These are phyloP conservation scores for Rattus norvegicus DNA, from an alignment of 2,113 vertebrate genomes.

Conservation along the genomic window DNA sequence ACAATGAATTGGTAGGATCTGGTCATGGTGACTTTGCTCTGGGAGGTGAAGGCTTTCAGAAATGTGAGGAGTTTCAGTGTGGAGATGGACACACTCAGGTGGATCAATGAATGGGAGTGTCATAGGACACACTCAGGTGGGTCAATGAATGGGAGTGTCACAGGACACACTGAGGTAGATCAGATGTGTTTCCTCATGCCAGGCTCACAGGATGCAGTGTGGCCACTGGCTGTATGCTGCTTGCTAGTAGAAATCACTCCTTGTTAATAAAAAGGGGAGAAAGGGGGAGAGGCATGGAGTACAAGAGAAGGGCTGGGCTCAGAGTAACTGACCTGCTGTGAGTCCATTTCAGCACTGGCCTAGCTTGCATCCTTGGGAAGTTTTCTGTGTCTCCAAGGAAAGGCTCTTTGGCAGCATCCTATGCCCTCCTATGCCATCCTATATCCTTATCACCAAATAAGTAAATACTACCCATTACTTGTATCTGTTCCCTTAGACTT, in stretches of 20 bases:
- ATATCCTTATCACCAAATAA: background rate
- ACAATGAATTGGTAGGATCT: background rate
- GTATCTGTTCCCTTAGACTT: background rate
- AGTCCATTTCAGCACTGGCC: background rate
- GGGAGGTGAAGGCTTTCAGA: background rate
- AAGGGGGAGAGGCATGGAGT: background rate
- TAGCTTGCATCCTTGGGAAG: background rate
- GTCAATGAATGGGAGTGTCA: background rate
- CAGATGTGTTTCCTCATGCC: background rate
- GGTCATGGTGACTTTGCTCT: background rate
- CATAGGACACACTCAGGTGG: background rate
- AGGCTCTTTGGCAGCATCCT: background rate
- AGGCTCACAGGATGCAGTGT: background rate
- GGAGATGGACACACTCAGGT: background rate
- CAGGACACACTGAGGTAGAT: background rate
- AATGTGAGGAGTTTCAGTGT: background rate
- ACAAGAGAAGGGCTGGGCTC: background rate
- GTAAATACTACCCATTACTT: background rate
- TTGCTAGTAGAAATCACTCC: background rate
- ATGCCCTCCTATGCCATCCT: no score
- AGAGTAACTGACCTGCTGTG: background rate
- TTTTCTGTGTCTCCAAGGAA: background rate
- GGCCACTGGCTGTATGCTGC: background rate
- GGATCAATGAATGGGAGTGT: background rate
- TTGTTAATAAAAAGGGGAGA: background rate